phyloP scores from a whole-genome alignment of 1,140 invertebrate species.

The Microplitis demolitor region DNA sequence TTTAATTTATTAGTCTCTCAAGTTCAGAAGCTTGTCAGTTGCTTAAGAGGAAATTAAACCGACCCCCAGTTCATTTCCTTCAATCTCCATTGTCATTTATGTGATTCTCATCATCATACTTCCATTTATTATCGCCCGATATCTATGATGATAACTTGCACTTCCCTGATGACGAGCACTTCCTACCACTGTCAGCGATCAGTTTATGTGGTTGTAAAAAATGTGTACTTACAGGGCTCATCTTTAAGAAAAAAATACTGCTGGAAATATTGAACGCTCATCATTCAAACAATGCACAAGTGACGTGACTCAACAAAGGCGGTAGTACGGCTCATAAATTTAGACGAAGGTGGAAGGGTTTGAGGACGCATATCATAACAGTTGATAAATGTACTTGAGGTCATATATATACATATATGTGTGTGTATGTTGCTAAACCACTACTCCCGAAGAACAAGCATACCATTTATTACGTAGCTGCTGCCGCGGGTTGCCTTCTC shows the following conservation, averaged over 20 bases:
- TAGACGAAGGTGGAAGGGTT: conserved; percentile 36
- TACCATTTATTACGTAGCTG: not conserved
- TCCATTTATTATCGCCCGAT: conserved; percentile 55
- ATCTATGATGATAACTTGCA: not conserved
- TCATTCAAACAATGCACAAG: not conserved
- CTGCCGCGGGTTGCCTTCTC: not conserved
- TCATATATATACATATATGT: not conserved
- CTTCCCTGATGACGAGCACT: conserved; percentile 44
- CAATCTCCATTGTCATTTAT: conserved; percentile 21
- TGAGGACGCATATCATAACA: conserved; percentile 36
- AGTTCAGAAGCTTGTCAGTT: conserved; percentile 40
- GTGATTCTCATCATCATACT: conserved; percentile 40
- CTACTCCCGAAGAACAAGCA: not conserved
- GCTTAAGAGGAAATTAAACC: conserved; percentile 58
- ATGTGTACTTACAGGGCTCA: not conserved
- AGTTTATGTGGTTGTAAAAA: too few species aligned
- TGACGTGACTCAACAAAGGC: not conserved
- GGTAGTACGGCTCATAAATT: not conserved
- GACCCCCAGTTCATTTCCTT: conserved; percentile 52
- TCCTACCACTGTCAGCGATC: conserved; percentile 53
- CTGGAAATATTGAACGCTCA: not conserved
- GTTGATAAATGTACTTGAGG: conserved; percentile 45
- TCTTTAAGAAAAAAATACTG: not conserved
- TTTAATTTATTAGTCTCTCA: too few species aligned
- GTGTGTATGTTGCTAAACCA: not conserved